These are phyloP conservation scores for Ornithoptera priamus DNA, from an alignment of 2,888 invertebrate species.

Conservation along the genomic window DNA sequence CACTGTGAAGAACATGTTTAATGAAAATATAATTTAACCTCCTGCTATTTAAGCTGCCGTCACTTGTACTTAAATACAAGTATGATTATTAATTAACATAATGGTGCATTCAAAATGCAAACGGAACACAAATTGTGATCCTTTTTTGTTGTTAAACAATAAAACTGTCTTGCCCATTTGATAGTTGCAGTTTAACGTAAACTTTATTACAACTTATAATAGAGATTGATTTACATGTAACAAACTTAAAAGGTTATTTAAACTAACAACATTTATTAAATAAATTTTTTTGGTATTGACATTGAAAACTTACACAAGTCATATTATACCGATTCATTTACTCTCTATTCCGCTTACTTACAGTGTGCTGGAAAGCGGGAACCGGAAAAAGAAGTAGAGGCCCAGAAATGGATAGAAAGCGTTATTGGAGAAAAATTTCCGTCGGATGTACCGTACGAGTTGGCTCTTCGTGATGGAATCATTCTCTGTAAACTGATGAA, in stretches of 20 bases:
- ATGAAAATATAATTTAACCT: constrained; percentile 23
- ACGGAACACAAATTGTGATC: constrained; percentile 1
- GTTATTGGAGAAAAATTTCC: constrained; percentile 90
- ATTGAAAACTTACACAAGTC: too few species aligned
- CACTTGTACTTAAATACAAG: constrained; percentile 12
- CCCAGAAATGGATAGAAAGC: constrained; percentile 91
- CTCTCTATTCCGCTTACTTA: constrained; percentile 40
- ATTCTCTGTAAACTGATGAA: constrained; percentile 95
- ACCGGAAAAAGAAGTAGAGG: constrained; percentile 88
- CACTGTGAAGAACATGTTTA: constrained; percentile 19
- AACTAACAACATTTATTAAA: not conserved
- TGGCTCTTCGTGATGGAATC: constrained; percentile 90
- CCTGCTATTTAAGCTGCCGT: constrained; percentile 19
- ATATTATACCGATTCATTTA: too few species aligned
- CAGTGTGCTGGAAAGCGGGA: constrained; percentile 91
- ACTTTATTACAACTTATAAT: not conserved
- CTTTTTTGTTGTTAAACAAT: constrained; percentile 25
- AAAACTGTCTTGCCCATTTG: constrained; percentile 5
- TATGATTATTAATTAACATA: constrained; percentile 29
- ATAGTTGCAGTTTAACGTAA: not conserved
- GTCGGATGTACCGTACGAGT: constrained; percentile 85
- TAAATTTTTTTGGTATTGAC: not conserved
- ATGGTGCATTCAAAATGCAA: constrained; percentile 21
- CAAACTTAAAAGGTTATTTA: too few species aligned
- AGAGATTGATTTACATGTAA: not conserved